Percentiles rank a stretch among this genome's conserved stretches.
phyloP scores from a whole-genome alignment of 2,888 invertebrate species.

The Petrolisthes cinctipes region DNA sequence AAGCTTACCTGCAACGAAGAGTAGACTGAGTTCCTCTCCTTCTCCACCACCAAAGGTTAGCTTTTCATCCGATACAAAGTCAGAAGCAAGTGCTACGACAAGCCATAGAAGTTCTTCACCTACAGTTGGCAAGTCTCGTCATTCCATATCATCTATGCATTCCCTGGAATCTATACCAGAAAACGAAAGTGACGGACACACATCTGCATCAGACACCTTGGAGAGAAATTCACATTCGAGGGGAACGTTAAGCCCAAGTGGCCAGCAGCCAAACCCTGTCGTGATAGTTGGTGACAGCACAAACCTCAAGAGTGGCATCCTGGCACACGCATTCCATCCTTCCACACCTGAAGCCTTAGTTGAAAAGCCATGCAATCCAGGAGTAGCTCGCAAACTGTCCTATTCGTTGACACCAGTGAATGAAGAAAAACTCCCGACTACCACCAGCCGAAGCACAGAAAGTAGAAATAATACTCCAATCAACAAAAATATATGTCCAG shows the following conservation, averaged over 20 bases:
- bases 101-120: slow-evolving; percentile 47
- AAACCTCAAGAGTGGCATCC: background rate
- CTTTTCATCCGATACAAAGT: slow-evolving; percentile 12
- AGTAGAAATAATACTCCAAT: background rate
- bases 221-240: slow-evolving; percentile 18
- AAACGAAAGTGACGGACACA: slow-evolving; percentile 50
- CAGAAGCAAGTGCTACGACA: slow-evolving; percentile 6
- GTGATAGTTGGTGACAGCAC: background rate
- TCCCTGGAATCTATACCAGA: slow-evolving; percentile 64
- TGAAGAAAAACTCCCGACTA: slow-evolving; percentile 29
- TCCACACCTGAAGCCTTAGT: slow-evolving; percentile 29
- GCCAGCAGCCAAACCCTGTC: background rate
- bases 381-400: slow-evolving; percentile 32
- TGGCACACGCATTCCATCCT: slow-evolving; percentile 6
- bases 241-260: background rate
- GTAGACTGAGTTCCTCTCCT: slow-evolving; percentile 18
- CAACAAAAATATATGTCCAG: too few species aligned
- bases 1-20: slow-evolving; percentile 6
- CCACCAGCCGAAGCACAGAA: background rate
- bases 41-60: slow-evolving; percentile 28
- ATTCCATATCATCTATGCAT: slow-evolving; percentile 62
- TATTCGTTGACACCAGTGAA: slow-evolving; percentile 44
- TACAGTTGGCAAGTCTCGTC: slow-evolving; percentile 44
- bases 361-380: background rate
- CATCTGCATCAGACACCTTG: slow-evolving; percentile 23